Base-by-base conservation (phyloP, 2,888 invertebrate species). In the Pelosia muscerda region DNA sequence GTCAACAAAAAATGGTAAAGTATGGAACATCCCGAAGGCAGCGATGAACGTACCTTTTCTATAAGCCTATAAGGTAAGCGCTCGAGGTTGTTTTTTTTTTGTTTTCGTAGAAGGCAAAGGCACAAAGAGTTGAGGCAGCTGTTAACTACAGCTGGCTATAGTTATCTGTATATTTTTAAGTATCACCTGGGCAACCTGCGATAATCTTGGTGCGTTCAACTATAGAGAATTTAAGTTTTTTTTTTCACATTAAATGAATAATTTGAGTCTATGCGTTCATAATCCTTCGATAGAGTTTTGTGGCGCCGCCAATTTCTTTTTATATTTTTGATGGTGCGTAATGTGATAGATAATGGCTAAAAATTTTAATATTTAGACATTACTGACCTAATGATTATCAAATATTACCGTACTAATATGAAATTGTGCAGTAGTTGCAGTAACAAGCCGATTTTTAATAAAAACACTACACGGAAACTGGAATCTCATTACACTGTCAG, bases 61-160 rank as follows among this genome's bases (percentile, higher is more conserved):
- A 89, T 90, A 93, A 91, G 89, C 90, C 90, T 89, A 89, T 90
- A 93, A 91, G 89, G 91, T 92, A 92, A 92, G 92, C 90, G 89
- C 79, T 86, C 75, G 83, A 80, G 85, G 86, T 84, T 75, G 85
- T 82, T 76, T 78, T 83, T 88, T 91, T 54, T 90, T 87, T 75
- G 72, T 84, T 88, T 90, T 87, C 90, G 80, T 88, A 82, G 90
- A 90, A 89, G 86, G 85, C 81, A 72, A 79, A 83, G 83, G 82
- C 76, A 92, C 91, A 93, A 91, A 91, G 92, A 89, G 87, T 86
- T 88, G 82, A 84, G 82, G 82, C 93, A 94, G 93, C 92, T 94
- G 94, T 86, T 81, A 74, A 76, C 76, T 88, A 86, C 93, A 94
- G 90, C 93, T 91, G 92, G 89, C 85, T 76, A 74, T 73, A 81